A percentile compares a stretch with the other conserved stretches of the same genome.
phyloP scores from a whole-genome alignment of 2,888 invertebrate species.

The Drosophila diplacantha region DNA sequence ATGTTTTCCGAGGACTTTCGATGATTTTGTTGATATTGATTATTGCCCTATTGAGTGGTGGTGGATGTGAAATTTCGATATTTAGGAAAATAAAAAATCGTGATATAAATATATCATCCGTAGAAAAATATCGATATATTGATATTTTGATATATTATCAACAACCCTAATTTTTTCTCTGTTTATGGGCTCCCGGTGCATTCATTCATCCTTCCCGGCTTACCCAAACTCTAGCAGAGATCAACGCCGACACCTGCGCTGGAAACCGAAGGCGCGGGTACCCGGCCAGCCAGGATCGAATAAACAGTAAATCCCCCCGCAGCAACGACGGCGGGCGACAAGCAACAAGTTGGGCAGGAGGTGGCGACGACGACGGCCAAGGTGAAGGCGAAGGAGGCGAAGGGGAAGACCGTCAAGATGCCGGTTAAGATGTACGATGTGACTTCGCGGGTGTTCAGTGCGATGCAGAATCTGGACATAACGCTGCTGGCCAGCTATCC shows the following conservation, averaged over 20 bases:
- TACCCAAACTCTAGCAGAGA: not conserved
- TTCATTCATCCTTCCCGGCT: not conserved
- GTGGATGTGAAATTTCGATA: no score
- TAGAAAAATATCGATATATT: no score
- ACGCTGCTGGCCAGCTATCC: slow-evolving; percentile 84
- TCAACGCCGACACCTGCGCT: slow-evolving; percentile 1
- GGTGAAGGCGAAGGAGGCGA: slow-evolving; percentile 3
- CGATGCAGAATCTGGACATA: slow-evolving; percentile 90
- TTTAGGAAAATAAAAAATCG: no score
- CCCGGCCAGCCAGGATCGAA: not conserved
- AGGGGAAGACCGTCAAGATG: slow-evolving; percentile 20
- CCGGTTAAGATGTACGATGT: slow-evolving; percentile 66
- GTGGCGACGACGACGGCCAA: not conserved
- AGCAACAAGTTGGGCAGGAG: slow-evolving; percentile 21
- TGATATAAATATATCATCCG: no score
- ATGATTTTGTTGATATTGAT: no score
- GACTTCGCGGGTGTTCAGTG: slow-evolving; percentile 77
- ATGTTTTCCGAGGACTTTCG: no score
- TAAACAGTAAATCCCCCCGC: not conserved
- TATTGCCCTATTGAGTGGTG: no score
- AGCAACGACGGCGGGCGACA: slow-evolving; percentile 5
- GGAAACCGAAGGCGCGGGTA: not conserved
- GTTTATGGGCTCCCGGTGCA: not conserved
- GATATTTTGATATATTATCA: no score
- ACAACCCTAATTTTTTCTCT: slow-evolving; percentile 1